These are phyloP conservation scores for Galeopterus variegatus DNA, from an alignment of 2,113 vertebrate species.

Conservation along the genomic window DNA sequence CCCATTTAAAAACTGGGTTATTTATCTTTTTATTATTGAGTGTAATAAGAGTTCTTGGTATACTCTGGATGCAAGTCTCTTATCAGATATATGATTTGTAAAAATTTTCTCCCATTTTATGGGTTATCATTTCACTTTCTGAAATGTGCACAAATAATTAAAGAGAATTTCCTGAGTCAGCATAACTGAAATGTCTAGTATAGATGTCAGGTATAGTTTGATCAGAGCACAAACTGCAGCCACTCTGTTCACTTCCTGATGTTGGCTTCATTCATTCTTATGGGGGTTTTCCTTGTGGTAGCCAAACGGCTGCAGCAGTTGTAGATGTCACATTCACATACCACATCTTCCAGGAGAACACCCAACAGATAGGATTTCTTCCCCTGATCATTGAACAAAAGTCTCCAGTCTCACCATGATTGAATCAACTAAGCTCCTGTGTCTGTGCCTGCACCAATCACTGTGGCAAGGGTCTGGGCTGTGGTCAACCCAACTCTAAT, in stretches of 20 bases:
- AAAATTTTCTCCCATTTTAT: background rate
- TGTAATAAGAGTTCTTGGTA: background rate
- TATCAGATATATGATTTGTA: background rate
- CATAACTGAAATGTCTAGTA: background rate
- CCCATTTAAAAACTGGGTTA: background rate
- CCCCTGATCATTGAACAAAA: background rate
- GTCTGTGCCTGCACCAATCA: background rate
- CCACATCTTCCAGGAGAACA: background rate
- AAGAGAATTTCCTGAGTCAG: background rate
- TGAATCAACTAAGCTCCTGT: background rate
- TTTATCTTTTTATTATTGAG: background rate
- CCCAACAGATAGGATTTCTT: slow-evolving; percentile 22
- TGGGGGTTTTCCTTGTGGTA: background rate
- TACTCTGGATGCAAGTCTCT: background rate
- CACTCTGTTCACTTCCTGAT: background rate
- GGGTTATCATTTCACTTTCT: background rate
- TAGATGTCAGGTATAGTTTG: background rate
- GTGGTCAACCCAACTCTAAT: background rate
- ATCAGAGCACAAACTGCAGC: background rate
- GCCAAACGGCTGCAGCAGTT: background rate
- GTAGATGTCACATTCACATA: background rate
- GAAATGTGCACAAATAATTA: background rate
- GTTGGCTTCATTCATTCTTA: background rate
- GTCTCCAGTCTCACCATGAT: background rate
- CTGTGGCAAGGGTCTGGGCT: background rate